Percentiles rank a stretch among this genome's conserved stretches.
phyloP scores from a whole-genome alignment of 2,888 invertebrate species.

The Agrotis segetum region DNA sequence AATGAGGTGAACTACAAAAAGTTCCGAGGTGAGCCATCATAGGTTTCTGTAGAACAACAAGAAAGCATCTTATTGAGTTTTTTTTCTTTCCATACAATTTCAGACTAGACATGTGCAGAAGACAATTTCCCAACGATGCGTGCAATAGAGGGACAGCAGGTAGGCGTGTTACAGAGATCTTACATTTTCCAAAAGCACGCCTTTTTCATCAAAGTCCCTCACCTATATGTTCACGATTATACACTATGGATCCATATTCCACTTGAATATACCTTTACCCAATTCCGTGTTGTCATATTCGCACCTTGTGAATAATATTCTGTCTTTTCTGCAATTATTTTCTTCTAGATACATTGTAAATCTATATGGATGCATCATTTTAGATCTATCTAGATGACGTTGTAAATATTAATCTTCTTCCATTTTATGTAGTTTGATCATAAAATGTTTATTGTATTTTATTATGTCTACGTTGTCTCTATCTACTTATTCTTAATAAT shows the following conservation, averaged over 20 bases:
- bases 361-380: slow-evolving; percentile 61
- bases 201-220: slow-evolving; percentile 84
- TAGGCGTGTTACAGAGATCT: slow-evolving; percentile 91
- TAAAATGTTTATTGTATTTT: slow-evolving; percentile 55
- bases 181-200: slow-evolving; percentile 85
- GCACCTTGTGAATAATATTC: slow-evolving; percentile 90
- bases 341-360: slow-evolving; percentile 72
- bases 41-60: slow-evolving; percentile 53
- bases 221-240: slow-evolving; percentile 79
- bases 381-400: slow-evolving; percentile 56
- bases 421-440: slow-evolving; percentile 66
- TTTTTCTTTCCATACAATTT: slow-evolving; percentile 92
- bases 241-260: slow-evolving; percentile 80
- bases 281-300: slow-evolving; percentile 81
- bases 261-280: slow-evolving; percentile 74
- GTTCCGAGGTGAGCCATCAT: slow-evolving; percentile 45
- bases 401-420: slow-evolving; percentile 64
- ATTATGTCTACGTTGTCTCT: slow-evolving; percentile 49
- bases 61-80: slow-evolving; percentile 79
- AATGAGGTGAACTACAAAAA: slow-evolving; percentile 58
- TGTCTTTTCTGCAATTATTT: slow-evolving; percentile 82
- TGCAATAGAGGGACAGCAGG: slow-evolving; percentile 99
- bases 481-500: slow-evolving; percentile 35
- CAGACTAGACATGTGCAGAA: slow-evolving; percentile 99
- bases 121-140: slow-evolving; percentile 97